Evolutionary conservation across 1,140 invertebrate genomes (phyloP), one percentile per base, ranked within the genome.

Genomic region (Megalopta genalis): DNA sequence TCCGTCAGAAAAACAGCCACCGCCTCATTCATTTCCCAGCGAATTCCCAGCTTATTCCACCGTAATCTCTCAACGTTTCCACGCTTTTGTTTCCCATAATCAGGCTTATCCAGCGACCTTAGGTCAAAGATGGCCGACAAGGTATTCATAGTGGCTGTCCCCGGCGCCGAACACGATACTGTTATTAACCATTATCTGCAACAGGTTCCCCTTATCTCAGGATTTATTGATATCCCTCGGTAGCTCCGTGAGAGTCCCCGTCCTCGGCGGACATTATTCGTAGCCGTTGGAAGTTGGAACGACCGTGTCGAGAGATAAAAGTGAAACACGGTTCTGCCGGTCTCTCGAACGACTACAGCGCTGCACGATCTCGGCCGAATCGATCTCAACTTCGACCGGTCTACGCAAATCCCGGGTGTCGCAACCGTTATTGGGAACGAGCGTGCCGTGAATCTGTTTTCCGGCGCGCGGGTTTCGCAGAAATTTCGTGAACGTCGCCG

Each of bases 231-330:
- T 25, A 25, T 25, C 0, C n/a, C 16, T 21, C 18, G 25, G 5
- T 23, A 60, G 57, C 23, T 25, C 25, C 8, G 59, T 14, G 12
- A 60, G 54, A 42, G 12, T 10, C 64, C 54, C 59, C 59, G 27
- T 60, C 21, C 18, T 21, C 54, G 10, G 37, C 18, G 0, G 63
- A 18, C 25, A 25, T 68, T 68, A 23, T 23, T 68, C 37, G 74
- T 32, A 21, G 74, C 60, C 23, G 37, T 32, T 32, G 32, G 32
- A 32, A 32, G 32, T 52, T 76, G 14, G 66, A 63, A 70, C n/a
- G 3, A 49, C 39, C 54, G 42, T 62, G 75, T 39, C 57, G 66
- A 63, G 59, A 70, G 67, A 78, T 78, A 78, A 79, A 66, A 18
- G 46, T 18, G 77, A 57, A 37, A 64, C 59, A 59, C 12, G 23